Evolutionary conservation across 2,797 vertebrate genomes (phyloP).

Genomic region (Rhinichthys osculus): DNA sequence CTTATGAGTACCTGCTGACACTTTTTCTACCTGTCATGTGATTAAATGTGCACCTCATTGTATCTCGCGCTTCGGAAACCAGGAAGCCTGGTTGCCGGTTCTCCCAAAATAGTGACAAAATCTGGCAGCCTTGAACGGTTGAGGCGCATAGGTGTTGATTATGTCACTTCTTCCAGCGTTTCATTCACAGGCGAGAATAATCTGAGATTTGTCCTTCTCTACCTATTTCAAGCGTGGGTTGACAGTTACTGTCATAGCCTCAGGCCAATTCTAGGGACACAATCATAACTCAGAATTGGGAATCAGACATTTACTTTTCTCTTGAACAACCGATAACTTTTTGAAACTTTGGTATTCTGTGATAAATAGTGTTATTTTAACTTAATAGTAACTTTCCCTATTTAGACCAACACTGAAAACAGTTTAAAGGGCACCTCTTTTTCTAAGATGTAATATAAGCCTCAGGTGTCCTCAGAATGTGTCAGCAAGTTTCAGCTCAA

Average conservation of each 20-base stretch:
- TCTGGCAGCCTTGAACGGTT: conserved; percentile 15
- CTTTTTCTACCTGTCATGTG: conserved; percentile 28
- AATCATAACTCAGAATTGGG: not conserved
- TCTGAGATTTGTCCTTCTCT: conserved; percentile 55
- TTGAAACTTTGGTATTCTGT: not conserved
- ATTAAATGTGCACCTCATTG: not conserved
- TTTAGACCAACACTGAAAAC: too few species aligned
- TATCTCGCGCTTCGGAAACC: conserved; percentile 16
- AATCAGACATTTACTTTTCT: conserved; percentile 4
- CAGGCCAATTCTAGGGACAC: not conserved
- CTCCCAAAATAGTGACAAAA: conserved; percentile 32
- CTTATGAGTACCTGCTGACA: conserved; percentile 5
- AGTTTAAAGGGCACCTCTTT: not conserved
- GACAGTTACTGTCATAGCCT: conserved; percentile 38
- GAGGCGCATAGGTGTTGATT: conserved; percentile 67
- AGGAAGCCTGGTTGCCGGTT: not conserved
- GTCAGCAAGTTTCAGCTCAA: too few species aligned
- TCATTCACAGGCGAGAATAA: conserved; percentile 75
- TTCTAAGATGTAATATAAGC: too few species aligned
- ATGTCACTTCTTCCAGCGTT: conserved; percentile 76
- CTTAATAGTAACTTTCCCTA: not conserved
- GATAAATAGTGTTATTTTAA: not conserved
- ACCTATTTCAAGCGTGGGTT: conserved; percentile 35
- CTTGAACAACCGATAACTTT: not conserved
- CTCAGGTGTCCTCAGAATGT: too few species aligned